phyloP scores from a whole-genome alignment of 1,140 invertebrate genomes.

The Drosophila nebulosa region DNA sequence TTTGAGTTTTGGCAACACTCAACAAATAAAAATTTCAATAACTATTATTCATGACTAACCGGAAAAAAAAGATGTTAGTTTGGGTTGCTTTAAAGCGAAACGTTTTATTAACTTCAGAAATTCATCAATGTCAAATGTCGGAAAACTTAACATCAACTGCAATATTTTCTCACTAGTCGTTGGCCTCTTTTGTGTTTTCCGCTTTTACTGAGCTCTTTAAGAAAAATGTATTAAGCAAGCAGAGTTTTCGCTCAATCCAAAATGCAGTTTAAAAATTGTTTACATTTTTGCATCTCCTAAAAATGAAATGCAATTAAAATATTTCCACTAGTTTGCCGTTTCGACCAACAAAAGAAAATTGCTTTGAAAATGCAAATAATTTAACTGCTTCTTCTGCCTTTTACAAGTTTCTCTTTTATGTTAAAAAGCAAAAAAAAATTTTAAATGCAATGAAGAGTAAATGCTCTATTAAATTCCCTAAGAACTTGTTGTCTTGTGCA shows the following conservation, averaged over 20 bases:
- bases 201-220: too few relatives aligned
- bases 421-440: not conserved
- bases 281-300: not conserved
- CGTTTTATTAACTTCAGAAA: too few relatives aligned
- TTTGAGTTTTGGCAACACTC: not conserved
- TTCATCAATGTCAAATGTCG: too few relatives aligned
- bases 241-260: not conserved
- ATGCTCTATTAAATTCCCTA: not conserved
- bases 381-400: not conserved
- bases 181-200: not conserved
- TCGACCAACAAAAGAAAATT: not conserved
- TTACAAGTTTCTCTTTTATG: too few relatives aligned
- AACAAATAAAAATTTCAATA: not conserved
- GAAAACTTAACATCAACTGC: too few relatives aligned
- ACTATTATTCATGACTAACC: too few relatives aligned
- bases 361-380: not conserved
- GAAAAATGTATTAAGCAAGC: not conserved
- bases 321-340: slow-evolving; percentile 44
- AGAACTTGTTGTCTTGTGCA: too few relatives aligned
- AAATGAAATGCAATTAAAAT: slow-evolving; percentile 60
- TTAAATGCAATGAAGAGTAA: slow-evolving; percentile 13
- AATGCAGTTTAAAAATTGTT: not conserved
- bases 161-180: too few relatives aligned
- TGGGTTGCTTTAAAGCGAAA: too few relatives aligned
- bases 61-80: too few relatives aligned